Evolutionary conservation across 2,888 invertebrate species (phyloP), one percentile per base, ranked within the genome.

Genomic region (Rambutsinella grinnellia): DNA sequence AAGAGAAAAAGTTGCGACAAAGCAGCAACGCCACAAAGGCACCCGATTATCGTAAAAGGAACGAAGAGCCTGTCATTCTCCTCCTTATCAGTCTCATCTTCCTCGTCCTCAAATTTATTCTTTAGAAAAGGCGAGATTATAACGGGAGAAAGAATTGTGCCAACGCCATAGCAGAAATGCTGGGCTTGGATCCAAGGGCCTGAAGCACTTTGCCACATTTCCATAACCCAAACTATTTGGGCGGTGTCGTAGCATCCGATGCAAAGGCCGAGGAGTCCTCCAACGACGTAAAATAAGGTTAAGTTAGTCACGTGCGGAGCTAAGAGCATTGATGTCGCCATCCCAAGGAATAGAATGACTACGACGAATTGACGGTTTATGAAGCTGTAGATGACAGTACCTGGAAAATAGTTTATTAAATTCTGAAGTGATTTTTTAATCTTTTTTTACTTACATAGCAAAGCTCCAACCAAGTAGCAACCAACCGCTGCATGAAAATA

Each of bases 171-270:
- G 28, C 36, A 62, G 47, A 77, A 77, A 49, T 81, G 80, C 26
- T 81, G 81, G 13, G 67, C 71, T 72, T 81, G 80, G 26, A 81
- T 56, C 19, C 67, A 81, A 1, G 77, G 63, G 3, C 70, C 79
- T 0, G 77, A 62, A 28, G 76, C 51, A 2, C 49, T 21, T 47
- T 75, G 60, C 79, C 79, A 79, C 51, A 82, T 77, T 74, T 82
- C 78, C 36, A 82, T 78, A 3, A 79, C 71, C 80, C 79, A 79
- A 1, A 78, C 77, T 5, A 79, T 47, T 53, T 78, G 75, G n/a
- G 71, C 69, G 2, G 72, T 71, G 54, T 79, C 81, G n/a, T 67
- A 74, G 5, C 77, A 46, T 8, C 79, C 80, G 1, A 54, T 62
- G 6, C 61, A 78, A 17, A 82, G 75, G 23, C 82, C 82, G 5